phyloP scores from a whole-genome alignment of 2,113 vertebrate genomes.

The Nyctereutes procyonoides region DNA sequence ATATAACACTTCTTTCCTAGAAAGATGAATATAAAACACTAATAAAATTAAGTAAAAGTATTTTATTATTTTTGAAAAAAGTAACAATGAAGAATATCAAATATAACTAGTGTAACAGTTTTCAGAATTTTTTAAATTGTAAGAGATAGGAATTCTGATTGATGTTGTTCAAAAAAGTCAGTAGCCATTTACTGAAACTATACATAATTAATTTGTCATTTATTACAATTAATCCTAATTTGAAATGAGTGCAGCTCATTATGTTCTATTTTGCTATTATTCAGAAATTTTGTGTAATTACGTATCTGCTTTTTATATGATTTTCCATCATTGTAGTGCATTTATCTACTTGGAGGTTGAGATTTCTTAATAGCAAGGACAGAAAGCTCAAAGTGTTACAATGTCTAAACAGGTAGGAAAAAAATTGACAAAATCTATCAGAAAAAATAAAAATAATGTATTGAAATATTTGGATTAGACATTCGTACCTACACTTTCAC shows the following conservation, averaged over 20 bases:
- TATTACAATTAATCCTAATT: constrained; percentile 12
- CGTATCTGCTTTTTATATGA: background rate
- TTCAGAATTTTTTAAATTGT: background rate
- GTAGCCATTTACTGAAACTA: background rate
- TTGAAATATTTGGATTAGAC: background rate
- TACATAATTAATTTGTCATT: background rate
- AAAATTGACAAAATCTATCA: rapidly evolving
- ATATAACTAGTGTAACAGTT: background rate
- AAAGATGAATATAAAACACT: background rate
- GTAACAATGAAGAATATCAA: background rate
- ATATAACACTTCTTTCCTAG: background rate
- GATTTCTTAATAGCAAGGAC: background rate
- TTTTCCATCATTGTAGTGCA: background rate
- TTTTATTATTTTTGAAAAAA: background rate
- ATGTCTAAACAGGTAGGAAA: background rate
- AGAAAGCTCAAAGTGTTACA: background rate
- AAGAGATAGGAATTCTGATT: background rate
- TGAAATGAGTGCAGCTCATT: constrained; percentile 4
- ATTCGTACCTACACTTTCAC: background rate
- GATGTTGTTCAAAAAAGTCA: background rate
- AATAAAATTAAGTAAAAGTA: background rate
- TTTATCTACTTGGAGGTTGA: background rate
- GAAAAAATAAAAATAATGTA: background rate
- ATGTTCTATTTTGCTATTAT: constrained; percentile 4
- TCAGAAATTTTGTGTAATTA: constrained; percentile 19